These are phyloP conservation scores for Balearica regulorum DNA, from an alignment of 2,797 vertebrate species.

Conservation along the genomic window DNA sequence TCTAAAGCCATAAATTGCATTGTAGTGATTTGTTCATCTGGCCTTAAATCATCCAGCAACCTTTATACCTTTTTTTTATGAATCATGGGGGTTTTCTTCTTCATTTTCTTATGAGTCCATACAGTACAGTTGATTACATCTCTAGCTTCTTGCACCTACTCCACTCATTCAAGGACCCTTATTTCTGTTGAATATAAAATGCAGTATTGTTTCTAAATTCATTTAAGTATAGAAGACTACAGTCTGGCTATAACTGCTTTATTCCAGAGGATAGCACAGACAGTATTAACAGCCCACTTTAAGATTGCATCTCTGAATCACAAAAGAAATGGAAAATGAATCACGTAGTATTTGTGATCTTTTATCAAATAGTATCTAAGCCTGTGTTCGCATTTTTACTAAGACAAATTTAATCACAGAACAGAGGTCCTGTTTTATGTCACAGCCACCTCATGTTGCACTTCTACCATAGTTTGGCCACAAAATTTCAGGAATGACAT, in stretches of 20 bases:
- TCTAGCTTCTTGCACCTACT: not conserved
- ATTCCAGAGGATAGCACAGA: not conserved
- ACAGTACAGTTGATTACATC: not conserved
- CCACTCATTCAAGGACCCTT: not conserved
- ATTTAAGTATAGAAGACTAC: not conserved
- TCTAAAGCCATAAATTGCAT: slow-evolving; percentile 54
- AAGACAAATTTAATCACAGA: not conserved
- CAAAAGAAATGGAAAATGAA: not conserved
- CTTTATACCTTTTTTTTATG: not conserved
- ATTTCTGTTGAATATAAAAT: not conserved
- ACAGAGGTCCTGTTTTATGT: not conserved
- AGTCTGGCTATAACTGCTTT: not conserved
- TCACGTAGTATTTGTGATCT: not conserved
- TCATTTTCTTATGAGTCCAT: not conserved
- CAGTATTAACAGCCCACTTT: not conserved
- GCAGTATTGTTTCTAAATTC: not conserved
- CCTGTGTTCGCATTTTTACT: not conserved
- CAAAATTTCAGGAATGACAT: not conserved
- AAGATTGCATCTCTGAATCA: not conserved
- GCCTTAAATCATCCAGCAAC: not conserved
- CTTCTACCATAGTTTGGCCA: not conserved
- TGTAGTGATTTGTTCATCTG: slow-evolving; percentile 64
- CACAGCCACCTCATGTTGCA: not conserved
- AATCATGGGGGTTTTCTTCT: not conserved
- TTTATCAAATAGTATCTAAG: not conserved